Percentiles rank a stretch among this genome's conserved stretches.
Conservation (phyloP, 2,888 invertebrate species). For the Erebia aethiops region DNA sequence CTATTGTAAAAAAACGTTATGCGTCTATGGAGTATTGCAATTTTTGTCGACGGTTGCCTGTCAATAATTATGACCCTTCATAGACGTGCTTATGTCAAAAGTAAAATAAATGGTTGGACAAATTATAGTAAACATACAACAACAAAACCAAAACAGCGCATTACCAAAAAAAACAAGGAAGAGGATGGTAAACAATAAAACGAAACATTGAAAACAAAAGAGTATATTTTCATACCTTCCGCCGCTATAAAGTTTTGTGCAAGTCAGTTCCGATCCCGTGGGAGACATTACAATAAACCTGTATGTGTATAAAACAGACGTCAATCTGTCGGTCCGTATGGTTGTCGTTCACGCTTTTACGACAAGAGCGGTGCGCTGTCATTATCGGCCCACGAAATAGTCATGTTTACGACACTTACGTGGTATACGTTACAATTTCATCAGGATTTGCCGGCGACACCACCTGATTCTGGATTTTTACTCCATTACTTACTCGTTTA, state of each 20-base stretch:
- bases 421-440: background rate
- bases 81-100: too few relatives aligned
- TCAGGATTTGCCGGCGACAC: background rate
- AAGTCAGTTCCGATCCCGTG: conserved; percentile 19
- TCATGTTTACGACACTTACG: background rate
- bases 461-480: too few relatives aligned
- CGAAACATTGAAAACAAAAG: conserved; percentile 1
- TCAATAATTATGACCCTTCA: too few relatives aligned
- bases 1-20: too few relatives aligned
- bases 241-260: conserved; percentile 19
- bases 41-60: too few relatives aligned
- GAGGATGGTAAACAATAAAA: background rate
- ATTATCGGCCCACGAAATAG: conserved; percentile 1
- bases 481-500: too few relatives aligned
- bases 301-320: conserved; percentile 20
- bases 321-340: conserved; percentile 14
- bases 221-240: conserved; percentile 15
- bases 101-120: too few relatives aligned
- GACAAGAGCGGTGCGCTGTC: conserved; percentile 7
- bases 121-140: too few relatives aligned
- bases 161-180: background rate
- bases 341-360: conserved; percentile 13
- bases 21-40: too few relatives aligned
- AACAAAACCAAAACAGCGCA: too few relatives aligned
- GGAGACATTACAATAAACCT: conserved; percentile 28